Evolutionary conservation across 2,797 vertebrate genomes (phyloP), one percentile per base, ranked within the genome.

Genomic region (Phalloptychus januarius): DNA sequence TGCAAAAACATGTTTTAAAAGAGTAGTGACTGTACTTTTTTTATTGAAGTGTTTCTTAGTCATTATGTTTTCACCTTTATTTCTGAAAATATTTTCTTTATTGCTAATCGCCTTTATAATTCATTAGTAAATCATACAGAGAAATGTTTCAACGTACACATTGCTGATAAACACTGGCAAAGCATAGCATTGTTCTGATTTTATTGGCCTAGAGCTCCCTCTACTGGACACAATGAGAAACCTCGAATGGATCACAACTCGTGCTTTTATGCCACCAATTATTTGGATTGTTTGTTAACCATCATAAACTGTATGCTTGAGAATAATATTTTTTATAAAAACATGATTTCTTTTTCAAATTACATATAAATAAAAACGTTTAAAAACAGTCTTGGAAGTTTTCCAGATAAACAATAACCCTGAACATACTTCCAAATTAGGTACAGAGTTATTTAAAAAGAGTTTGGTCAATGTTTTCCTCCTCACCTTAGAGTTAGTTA

Each of bases 91-190:
- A 45, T 8, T 2, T 78, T 77, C 65, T 82, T 73, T 75, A 56
- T 82, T 86, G 44, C 20, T 52, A 76, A 70, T 83, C 77, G 71
- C 88, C 78, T 91, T 87, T 74, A 31, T 80, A 87, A 86, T 79
- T 81, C 54, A 85, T 88, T 88, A 87, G 70, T 93, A 93, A 93
- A 90, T 92, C 93, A 93, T 93, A 90, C 85, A 92, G 91, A 83
- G 82, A 2, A 89, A 78, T 23, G 56, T 23, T 52, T 61, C n/a
- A 74, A 23, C 12, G 25, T 84, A 86, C n/a, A 8, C 38, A 40
- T 33, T 85, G 67, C 42, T 72, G 46, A 65, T 8, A 31, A 28
- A 56, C 54, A 1, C n/a, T 13, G 54, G 15, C 54, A 56, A 56
- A 28, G 54, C 12, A 28, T 28, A 56, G 12, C 54, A 28, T 56